Percentiles rank a stretch among this genome's conserved stretches.
Evolutionary conservation across 1,140 invertebrate species (phyloP).

Genomic region (Lasioglossum baleicum): DNA sequence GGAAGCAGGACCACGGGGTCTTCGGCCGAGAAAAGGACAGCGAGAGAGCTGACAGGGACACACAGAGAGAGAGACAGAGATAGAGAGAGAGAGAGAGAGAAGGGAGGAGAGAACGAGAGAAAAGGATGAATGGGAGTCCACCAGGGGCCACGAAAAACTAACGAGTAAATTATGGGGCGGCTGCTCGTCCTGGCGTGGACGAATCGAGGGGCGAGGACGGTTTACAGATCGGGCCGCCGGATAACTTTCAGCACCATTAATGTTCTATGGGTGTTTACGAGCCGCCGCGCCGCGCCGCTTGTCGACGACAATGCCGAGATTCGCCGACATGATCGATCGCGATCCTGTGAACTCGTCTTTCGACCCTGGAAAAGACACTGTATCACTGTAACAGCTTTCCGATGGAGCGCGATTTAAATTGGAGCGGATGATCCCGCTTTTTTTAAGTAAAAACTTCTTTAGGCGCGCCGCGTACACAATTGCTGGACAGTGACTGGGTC

Average conservation of each 20-base stretch:
- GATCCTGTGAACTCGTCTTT: background rate
- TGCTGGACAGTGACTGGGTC: too few species aligned
- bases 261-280: slow-evolving; percentile 58
- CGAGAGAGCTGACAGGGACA: background rate
- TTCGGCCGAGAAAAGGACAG: too few species aligned
- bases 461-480: too few species aligned
- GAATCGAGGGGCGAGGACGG: slow-evolving; percentile 39
- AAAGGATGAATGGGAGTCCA: slow-evolving; percentile 23
- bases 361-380: background rate
- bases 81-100: background rate
- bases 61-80: background rate
- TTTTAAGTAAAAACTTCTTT: too few species aligned
- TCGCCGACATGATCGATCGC: slow-evolving; percentile 12
- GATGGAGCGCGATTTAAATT: background rate
- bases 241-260: slow-evolving; percentile 72
- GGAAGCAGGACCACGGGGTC: background rate
- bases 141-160: slow-evolving; percentile 60
- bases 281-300: slow-evolving; percentile 13
- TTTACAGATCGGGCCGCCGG: slow-evolving; percentile 59
- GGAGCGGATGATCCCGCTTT: background rate
- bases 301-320: slow-evolving; percentile 52
- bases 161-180: slow-evolving; percentile 75
- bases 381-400: background rate
- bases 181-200: slow-evolving; percentile 55
- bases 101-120: background rate